Base-by-base conservation (phyloP, 2,888 invertebrate species). In the Orthosia gracilis region DNA sequence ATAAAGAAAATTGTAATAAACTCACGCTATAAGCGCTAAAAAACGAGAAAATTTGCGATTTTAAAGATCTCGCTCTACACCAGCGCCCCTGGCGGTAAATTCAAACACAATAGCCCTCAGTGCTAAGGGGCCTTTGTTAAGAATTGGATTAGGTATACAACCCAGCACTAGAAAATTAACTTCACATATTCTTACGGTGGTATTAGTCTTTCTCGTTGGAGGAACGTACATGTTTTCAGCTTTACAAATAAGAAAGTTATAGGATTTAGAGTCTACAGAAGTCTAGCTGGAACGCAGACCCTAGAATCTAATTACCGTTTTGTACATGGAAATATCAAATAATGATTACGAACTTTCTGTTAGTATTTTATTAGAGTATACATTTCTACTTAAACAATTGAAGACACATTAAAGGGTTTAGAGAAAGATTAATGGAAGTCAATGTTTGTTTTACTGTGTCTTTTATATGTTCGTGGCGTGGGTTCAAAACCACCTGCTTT, bases 181-280 rank as follows among this genome's bases (percentile, higher is more conserved):
- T 76, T 45, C 62, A 73, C 55, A 80, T 80, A 64, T 50, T 64
- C 73, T 61, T 54, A 49, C n/a, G 52, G 12, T 21, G 26, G 31
- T n/a, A 59, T 70, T 50, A 70, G 18, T 74, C 50, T 74, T 21
- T 11, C 21, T 54, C 31, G 13, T 47, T 78, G 17, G 18, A 13
- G n/a, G 15, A 61, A 54, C n/a, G 49, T 21, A 59, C 79, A 79
- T 79, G 26, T 61, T 72, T 75, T 54, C 21, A 58, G 21, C 49
- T 75, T 49, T 45, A 45, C 54, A 73, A 75, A 79, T 54, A 79
- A 59, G 31, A 65, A 7, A 18, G n/a, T 62, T 62, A 82, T 66
- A 26, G n/a, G 26, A 78, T 71, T 63, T 66, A 17, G 3, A 62
- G 45, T 31, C 21, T 58, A 45, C 61, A 55, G 23, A 54, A 45